A percentile compares a stretch with the other conserved stretches of the same genome.
These are phyloP conservation scores for Zhuqinia jingwanae DNA, from an alignment of 2,888 invertebrate species.

Conservation along the genomic window DNA sequence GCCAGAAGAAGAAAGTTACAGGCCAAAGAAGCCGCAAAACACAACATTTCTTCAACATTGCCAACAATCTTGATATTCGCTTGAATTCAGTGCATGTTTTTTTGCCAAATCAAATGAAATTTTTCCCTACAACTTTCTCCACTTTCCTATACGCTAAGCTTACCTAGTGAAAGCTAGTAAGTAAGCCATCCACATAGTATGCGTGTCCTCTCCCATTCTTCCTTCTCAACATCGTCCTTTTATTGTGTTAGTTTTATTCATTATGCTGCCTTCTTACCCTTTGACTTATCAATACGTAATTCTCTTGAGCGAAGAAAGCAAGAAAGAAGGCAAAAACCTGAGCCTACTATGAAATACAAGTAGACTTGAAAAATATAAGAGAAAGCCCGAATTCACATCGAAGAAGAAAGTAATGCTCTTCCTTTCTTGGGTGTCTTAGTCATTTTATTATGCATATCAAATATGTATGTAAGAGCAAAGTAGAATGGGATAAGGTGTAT, in stretches of 20 bases:
- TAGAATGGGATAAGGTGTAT: not conserved
- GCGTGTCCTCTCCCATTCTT: not conserved
- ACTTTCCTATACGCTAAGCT: not conserved
- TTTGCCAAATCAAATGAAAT: constrained; percentile 32
- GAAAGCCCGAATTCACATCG: not conserved
- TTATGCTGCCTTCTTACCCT: constrained; percentile 34
- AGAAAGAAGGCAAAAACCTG: not conserved
- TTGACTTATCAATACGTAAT: constrained; percentile 63
- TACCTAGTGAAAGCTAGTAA: not conserved
- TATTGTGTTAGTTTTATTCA: constrained; percentile 55
- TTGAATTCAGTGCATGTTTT: constrained; percentile 23
- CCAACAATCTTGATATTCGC: constrained; percentile 25
- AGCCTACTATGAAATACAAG: not conserved
- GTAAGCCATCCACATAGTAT: too few relatives aligned
- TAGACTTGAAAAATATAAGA: not conserved
- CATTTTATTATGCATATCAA: not conserved
- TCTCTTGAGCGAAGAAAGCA: constrained; percentile 9
- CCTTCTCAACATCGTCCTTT: constrained; percentile 8
- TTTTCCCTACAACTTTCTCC: constrained; percentile 32
- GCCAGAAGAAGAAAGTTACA: not conserved
- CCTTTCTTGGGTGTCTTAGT: not conserved
- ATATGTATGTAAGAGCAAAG: not conserved
- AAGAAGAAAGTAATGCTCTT: not conserved
- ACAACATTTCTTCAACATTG: not conserved
- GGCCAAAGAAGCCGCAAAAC: not conserved